Percentiles rank a stretch among this genome's conserved stretches.
Conservation (phyloP, 2,888 invertebrate genomes). For the Pseudococcus jackbeardsleyi region DNA sequence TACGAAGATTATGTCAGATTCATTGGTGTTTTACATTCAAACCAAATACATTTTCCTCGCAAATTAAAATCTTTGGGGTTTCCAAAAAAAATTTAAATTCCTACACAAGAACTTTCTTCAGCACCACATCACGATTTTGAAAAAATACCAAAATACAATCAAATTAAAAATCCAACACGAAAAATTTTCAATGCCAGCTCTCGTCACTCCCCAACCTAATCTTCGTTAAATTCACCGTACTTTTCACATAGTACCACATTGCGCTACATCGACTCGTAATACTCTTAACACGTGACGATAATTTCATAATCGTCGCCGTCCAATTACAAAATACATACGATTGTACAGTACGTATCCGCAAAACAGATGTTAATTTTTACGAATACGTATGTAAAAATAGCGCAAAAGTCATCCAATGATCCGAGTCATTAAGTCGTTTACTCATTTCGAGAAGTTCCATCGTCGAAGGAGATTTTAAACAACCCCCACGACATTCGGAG, state of each 20-base stretch:
- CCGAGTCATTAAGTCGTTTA: background rate
- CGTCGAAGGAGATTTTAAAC: background rate
- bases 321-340: background rate
- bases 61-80: too few species aligned
- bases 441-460: background rate
- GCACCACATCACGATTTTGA: too few species aligned
- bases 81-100: too few species aligned
- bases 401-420: background rate
- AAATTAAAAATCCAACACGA: background rate
- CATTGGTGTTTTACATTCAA: too few species aligned
- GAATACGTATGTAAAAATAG: slow-evolving; percentile 5
- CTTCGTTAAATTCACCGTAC: background rate
- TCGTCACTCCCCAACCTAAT: background rate
- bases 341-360: background rate
- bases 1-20: too few species aligned
- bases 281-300: background rate
- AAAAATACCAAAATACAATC: too few species aligned
- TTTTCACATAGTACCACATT: background rate
- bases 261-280: background rate
- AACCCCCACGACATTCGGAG: background rate
- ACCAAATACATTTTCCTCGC: too few species aligned
- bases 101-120: too few species aligned
- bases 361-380: slow-evolving; percentile 17
- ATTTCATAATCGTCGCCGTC: slow-evolving; percentile 7
- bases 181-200: background rate